phyloP scores from a whole-genome alignment of 30 jellyfish, hydroid and myxozoan genomes.

The Sanderia malayensis region DNA sequence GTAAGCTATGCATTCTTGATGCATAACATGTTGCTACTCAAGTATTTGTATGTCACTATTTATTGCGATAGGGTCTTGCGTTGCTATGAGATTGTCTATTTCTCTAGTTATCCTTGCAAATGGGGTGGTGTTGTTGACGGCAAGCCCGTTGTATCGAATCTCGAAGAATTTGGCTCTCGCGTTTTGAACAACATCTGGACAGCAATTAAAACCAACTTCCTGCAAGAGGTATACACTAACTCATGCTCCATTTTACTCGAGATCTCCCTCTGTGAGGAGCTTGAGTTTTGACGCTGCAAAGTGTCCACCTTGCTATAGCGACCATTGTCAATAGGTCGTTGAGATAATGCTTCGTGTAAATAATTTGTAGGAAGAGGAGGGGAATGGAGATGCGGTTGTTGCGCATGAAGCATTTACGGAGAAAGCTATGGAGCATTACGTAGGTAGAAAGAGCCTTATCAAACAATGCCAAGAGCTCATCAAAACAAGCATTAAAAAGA shows the following conservation, averaged over 20 bases:
- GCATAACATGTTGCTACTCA: no score
- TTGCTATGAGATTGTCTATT: no score
- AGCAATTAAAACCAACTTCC: conserved; percentile 53
- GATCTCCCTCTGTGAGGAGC: no score
- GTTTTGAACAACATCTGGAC: conserved; percentile 81
- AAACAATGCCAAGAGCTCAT: conserved; percentile 39
- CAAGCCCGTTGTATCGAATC: conserved; percentile 66
- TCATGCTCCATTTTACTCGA: no score
- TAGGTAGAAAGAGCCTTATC: conserved; percentile 60
- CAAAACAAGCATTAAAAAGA: conserved; percentile 14
- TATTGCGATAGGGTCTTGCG: no score
- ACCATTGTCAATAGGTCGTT: no score
- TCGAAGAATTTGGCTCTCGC: conserved; percentile 72
- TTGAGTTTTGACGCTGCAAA: no score
- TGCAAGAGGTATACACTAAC: conserved; percentile 38
- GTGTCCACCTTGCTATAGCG: no score
- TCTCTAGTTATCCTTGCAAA: conserved; percentile 65
- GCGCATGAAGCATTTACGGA: conserved; percentile 73
- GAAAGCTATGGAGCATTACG: conserved; percentile 59
- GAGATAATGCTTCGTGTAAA: no score
- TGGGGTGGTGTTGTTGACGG: conserved; percentile 91
- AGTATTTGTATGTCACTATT: no score
- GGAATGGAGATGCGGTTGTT: not conserved
- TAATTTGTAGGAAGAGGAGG: not conserved
- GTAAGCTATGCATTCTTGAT: no score